Evolutionary conservation across 1,140 invertebrate genomes (phyloP).

Genomic region (Tetraneura akinire): DNA sequence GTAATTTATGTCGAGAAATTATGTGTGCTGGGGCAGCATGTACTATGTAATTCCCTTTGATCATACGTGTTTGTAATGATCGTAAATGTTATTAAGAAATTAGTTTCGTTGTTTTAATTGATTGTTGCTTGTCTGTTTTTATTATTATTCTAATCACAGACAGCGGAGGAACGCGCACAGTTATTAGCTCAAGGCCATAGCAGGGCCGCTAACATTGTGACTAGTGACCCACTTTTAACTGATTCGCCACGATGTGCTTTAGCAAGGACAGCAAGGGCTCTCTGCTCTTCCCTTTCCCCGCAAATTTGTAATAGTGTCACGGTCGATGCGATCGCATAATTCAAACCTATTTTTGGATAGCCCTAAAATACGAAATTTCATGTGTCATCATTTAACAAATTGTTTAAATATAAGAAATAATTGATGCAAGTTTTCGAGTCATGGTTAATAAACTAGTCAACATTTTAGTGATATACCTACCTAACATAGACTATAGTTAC

Average conservation of each 20-base stretch:
- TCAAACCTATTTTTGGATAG: conserved; percentile 36
- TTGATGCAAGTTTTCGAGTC: too few relatives aligned
- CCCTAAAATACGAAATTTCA: conserved; percentile 18
- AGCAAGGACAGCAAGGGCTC: conserved; percentile 42
- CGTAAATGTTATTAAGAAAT: conserved; percentile 14
- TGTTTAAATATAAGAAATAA: background rate
- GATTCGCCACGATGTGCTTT: conserved; percentile 44
- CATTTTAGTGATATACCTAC: background rate
- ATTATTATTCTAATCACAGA: conserved; percentile 47
- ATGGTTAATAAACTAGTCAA: conserved; percentile 27
- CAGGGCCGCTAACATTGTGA: conserved; percentile 50
- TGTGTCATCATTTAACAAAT: background rate
- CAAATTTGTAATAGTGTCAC: conserved; percentile 40
- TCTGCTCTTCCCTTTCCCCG: conserved; percentile 8
- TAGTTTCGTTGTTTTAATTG: conserved; percentile 32
- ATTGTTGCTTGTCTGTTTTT: conserved; percentile 20
- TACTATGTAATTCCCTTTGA: conserved; percentile 16
- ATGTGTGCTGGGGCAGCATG: conserved; percentile 33
- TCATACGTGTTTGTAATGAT: background rate
- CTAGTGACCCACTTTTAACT: conserved; percentile 43
- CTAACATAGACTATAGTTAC: background rate
- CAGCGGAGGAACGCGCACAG: conserved; percentile 33
- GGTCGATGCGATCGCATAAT: conserved; percentile 13
- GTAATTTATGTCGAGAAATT: background rate
- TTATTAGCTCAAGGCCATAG: conserved; percentile 47